Conservation (phyloP, 2,113 vertebrate species). For the Ailuropoda melanoleuca region DNA sequence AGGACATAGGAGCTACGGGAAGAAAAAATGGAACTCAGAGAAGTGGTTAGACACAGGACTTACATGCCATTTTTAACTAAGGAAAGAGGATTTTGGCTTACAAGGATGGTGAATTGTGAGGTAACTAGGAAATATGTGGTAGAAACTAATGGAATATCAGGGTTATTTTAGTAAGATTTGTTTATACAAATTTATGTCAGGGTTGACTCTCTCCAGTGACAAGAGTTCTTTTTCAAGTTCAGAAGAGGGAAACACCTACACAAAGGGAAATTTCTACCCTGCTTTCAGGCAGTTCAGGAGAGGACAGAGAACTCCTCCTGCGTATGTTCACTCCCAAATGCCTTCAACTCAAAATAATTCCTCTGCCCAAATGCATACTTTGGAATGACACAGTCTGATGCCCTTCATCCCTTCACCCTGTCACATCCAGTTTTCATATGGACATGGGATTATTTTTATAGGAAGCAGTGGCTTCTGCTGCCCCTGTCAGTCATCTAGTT, state of each 20-base stretch:
- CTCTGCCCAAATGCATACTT: neutral
- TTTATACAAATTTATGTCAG: neutral
- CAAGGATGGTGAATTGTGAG: neutral
- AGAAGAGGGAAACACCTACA: neutral
- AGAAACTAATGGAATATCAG: neutral
- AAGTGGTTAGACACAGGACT: neutral
- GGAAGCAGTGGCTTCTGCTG: neutral
- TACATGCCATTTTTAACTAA: neutral
- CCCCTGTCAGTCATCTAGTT: neutral
- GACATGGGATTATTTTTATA: neutral
- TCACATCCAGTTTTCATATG: neutral
- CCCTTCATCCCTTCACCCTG: neutral
- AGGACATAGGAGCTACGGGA: neutral
- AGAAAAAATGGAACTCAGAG: too few species aligned
- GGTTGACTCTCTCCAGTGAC: neutral
- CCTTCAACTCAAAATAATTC: neutral
- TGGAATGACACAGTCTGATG: neutral
- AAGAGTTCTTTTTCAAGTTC: neutral
- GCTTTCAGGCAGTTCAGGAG: too few species aligned
- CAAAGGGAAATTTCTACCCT: neutral
- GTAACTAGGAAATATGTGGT: neutral
- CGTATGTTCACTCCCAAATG: neutral
- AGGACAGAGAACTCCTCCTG: neutral
- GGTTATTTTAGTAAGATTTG: neutral
- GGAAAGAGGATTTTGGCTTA: neutral